These are phyloP conservation scores for Drosophila subsilvestris DNA, from an alignment of 2,888 invertebrate genomes.

Conservation along the genomic window DNA sequence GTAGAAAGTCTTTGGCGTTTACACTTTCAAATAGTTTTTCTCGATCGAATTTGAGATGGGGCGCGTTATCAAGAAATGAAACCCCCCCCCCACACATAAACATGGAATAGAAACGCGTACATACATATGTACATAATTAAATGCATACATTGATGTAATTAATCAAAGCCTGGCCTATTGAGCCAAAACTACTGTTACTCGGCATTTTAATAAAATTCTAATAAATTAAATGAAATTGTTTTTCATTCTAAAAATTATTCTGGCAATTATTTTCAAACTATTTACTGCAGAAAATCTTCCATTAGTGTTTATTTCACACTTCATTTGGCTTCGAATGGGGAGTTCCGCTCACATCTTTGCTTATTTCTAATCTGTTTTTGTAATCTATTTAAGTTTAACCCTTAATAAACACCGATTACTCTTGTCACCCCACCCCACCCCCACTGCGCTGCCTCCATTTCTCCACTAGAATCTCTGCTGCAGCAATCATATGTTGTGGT, in stretches of 20 bases:
- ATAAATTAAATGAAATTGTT: not conserved
- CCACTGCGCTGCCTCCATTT: no score
- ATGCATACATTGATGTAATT: not conserved
- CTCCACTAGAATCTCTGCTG: no score
- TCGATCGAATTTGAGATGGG: slow-evolving; percentile 1
- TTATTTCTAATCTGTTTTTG: no score
- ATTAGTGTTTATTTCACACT: no score
- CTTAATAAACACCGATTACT: not conserved
- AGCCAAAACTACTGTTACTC: not conserved
- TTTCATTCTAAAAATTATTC: no score
- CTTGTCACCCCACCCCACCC: no score
- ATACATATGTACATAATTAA: not conserved
- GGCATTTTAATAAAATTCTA: not conserved
- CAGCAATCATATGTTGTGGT: no score
- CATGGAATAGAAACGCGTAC: not conserved
- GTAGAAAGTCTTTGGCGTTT: slow-evolving; percentile 13
- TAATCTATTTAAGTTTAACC: no score
- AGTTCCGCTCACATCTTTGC: no score
- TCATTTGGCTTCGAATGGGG: no score
- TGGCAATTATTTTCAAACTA: no score
- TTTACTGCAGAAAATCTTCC: no score
- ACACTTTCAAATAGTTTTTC: slow-evolving; percentile 12
- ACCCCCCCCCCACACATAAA: not conserved
- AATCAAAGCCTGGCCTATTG: not conserved
- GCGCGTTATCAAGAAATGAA: not conserved